A percentile compares a stretch with the other conserved stretches of the same genome.
phyloP scores from a whole-genome alignment of 2,113 vertebrate genomes.

The Cebus imitator region DNA sequence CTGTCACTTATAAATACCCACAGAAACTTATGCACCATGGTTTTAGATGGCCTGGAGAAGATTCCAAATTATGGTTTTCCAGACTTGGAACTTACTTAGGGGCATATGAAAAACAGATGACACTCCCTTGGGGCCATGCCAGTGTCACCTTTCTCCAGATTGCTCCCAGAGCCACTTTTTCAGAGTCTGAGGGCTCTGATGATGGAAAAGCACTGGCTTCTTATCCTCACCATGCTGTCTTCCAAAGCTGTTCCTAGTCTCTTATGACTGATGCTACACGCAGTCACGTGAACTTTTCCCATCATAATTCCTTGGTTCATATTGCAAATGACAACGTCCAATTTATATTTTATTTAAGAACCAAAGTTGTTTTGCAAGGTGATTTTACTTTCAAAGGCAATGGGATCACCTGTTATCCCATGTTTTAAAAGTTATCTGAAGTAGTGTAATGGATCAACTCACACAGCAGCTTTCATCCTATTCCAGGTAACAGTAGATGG shows the following conservation, averaged over 20 bases:
- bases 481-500: background rate
- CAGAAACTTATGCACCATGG: background rate
- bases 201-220: rapidly evolving
- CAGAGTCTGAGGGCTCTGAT: background rate
- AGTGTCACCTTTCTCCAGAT: too few species aligned
- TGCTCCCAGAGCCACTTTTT: background rate
- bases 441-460: background rate
- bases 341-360: background rate
- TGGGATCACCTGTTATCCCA: background rate
- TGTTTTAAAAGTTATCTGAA: background rate
- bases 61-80: background rate
- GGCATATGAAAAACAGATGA: background rate
- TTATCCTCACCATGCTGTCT: rapidly evolving
- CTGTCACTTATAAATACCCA: background rate
- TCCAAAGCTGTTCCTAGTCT: background rate
- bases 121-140: rapidly evolving
- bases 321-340: background rate
- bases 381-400: background rate
- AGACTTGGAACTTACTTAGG: background rate
- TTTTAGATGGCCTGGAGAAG: background rate
- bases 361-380: background rate
- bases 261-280: rapidly evolving
- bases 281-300: background rate
- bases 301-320: background rate
- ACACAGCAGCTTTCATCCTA: background rate